Evolutionary conservation across 2,797 vertebrate genomes (phyloP).

Genomic region (Fringilla coelebs): DNA sequence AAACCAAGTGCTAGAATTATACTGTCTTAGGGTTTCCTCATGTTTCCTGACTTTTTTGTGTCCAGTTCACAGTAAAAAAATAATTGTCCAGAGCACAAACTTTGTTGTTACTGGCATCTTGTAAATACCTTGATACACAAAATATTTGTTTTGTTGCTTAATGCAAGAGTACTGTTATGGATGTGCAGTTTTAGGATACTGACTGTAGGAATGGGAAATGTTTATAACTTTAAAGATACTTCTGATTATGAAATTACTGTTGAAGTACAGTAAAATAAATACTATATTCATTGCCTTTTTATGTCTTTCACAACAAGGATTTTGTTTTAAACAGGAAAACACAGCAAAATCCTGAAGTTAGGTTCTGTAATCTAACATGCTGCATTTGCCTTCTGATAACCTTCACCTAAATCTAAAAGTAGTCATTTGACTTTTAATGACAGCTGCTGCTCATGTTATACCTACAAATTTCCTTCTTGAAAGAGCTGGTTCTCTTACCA

Average conservation of each 20-base stretch:
- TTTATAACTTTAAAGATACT: not conserved
- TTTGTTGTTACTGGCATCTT: not conserved
- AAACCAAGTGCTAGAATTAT: conserved; percentile 22
- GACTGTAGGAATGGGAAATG: not conserved
- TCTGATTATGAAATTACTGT: not conserved
- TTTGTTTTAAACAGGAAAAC: conserved; percentile 48
- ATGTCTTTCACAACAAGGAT: not conserved
- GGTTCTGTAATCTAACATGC: conserved; percentile 68
- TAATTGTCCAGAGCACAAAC: not conserved
- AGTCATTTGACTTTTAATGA: conserved; percentile 62
- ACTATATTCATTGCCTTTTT: not conserved
- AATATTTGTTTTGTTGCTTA: not conserved
- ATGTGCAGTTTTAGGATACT: not conserved
- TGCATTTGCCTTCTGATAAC: conserved; percentile 80
- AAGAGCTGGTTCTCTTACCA: conserved; percentile 37
- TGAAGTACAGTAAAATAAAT: not conserved
- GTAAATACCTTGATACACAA: not conserved
- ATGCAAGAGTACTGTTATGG: not conserved
- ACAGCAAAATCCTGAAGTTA: conserved; percentile 11
- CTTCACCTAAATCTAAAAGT: conserved; percentile 51
- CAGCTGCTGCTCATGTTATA: conserved; percentile 62
- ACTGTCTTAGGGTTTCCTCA: not conserved
- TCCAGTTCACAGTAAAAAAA: not conserved
- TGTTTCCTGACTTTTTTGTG: not conserved
- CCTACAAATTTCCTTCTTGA: conserved; percentile 69